A percentile compares a stretch with the other conserved stretches of the same genome.
phyloP scores from a whole-genome alignment of 2,113 vertebrate genomes.

The Meleagris gallopavo region DNA sequence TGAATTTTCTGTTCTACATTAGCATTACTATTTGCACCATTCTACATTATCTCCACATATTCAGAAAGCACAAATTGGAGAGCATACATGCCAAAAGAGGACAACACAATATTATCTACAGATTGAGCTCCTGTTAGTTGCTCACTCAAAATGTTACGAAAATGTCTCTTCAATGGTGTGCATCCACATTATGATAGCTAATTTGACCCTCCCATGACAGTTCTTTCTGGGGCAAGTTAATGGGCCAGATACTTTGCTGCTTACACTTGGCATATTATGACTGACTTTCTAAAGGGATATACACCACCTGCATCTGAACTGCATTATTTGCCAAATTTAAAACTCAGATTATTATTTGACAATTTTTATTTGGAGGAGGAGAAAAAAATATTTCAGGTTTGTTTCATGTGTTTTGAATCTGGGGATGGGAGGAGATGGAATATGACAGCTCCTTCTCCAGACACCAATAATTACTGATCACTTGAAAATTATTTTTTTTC shows the following conservation, averaged over 20 bases:
- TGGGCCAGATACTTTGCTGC: background rate
- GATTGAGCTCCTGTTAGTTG: background rate
- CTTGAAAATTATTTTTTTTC: background rate
- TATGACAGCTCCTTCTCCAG: background rate
- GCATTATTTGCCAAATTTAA: background rate
- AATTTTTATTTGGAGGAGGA: background rate
- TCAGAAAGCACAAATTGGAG: background rate
- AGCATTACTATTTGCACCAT: background rate
- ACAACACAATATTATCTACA: background rate
- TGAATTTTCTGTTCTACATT: background rate
- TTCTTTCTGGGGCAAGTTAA: background rate
- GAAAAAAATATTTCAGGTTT: background rate
- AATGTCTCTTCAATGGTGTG: background rate
- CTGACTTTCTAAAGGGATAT: background rate
- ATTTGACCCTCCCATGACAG: background rate
- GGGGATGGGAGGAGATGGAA: fast-evolving
- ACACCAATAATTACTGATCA: background rate
- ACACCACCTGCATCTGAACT: background rate
- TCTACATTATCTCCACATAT: background rate
- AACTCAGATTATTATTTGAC: background rate
- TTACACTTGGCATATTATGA: background rate
- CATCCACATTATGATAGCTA: background rate
- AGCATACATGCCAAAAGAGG: background rate
- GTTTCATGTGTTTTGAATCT: background rate
- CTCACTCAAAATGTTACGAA: background rate